Evolutionary conservation across 2,113 vertebrate species (phyloP).

Genomic region (Nettapus auritus): DNA sequence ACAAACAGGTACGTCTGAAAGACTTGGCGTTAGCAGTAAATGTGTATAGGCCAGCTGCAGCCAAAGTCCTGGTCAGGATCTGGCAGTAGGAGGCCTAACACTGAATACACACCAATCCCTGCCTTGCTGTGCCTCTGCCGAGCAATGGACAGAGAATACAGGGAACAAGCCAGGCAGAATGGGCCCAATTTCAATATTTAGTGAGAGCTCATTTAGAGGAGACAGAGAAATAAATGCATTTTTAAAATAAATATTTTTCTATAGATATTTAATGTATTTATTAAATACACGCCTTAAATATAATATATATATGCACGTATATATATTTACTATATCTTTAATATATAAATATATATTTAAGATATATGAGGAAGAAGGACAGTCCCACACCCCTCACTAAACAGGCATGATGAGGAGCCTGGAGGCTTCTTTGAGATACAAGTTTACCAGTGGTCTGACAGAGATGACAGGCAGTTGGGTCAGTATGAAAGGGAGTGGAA

Average conservation of each 20-base stretch:
- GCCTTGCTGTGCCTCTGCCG: not conserved
- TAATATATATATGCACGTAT: too few relatives aligned
- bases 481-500: not conserved
- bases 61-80: not conserved
- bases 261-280: too few relatives aligned
- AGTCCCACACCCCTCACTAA: not conserved
- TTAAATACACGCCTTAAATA: too few relatives aligned
- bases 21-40: accelerated
- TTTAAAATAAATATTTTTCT: not conserved
- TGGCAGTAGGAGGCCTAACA: not conserved
- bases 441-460: not conserved
- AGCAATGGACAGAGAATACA: accelerated
- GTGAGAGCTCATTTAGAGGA: not conserved
- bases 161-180: not conserved
- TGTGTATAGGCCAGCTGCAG: not conserved
- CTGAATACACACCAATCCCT: not conserved
- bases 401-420: not conserved
- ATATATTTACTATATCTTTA: too few relatives aligned
- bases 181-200: not conserved
- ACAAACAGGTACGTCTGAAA: not conserved
- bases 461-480: not conserved
- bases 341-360: not conserved
- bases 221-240: not conserved
- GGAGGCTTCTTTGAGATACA: not conserved
- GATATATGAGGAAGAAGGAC: not conserved